Base-by-base conservation (phyloP, 2,797 vertebrate genomes). In the Rhinophrynus dorsalis region DNA sequence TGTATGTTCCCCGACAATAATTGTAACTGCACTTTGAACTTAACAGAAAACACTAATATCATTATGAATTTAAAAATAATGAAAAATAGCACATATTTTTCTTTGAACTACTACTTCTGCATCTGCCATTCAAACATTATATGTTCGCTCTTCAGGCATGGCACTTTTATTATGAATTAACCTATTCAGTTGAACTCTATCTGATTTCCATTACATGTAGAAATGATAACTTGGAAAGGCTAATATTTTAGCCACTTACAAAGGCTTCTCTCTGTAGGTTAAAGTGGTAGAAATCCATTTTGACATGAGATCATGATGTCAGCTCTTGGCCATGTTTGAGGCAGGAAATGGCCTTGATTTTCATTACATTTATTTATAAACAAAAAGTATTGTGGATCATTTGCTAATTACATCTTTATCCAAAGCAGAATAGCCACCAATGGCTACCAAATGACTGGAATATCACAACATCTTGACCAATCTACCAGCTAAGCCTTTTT, bases 91-190 rank as follows among this genome's bases (percentile, higher is more conserved):
- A 72, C 61, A 73, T 73, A 73, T 73, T 66, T 73, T 73, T 73
- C 55, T 66, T 64, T 72, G 68, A 72, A 66, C 62, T 66, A 32
- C 24, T 23, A 35, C 61, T 73, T 73, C 70, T 66, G 50, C 58
- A 73, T 45, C 70, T 73, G 70, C 62, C 62, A 60, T 57, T 60
- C 35, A 73, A 45, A 24, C 8, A 15, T 3, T 23, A 40, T 44
- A 47, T 32, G 47, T 38, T 56, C 55, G 40, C 55, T 37, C 45
- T n/a, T 40, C 55, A 73, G 62, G 67, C 62, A 73, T 63, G 52
- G 70, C 55, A 58, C 52, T 79, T 85, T 74, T 83, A 68, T 82
- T 86, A 80, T 55, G 78, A 76, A 68, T 76, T 80, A 80, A 80
- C 59, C 44, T 81, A 66, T 54, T 6, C 40, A 63, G 37, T 68